A percentile compares a stretch with the other conserved stretches of the same genome.
phyloP scores from a whole-genome alignment of 2,888 invertebrate genomes.

The Antheraea assamensis region DNA sequence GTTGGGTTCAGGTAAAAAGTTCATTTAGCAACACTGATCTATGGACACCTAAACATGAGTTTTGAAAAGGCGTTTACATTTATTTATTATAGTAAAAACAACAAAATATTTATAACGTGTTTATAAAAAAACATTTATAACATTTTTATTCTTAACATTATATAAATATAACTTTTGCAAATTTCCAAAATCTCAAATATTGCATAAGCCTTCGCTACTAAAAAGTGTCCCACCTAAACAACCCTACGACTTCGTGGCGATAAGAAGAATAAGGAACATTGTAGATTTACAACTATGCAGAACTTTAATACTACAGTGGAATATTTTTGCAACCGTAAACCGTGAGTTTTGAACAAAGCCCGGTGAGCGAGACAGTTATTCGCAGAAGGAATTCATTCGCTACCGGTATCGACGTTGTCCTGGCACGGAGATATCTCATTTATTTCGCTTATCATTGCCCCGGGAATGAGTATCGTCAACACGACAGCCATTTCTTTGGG shows the following conservation, averaged over 20 bases:
- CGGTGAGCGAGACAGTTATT: conserved; percentile 36
- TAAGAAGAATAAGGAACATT: background rate
- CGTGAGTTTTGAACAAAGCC: conserved; percentile 34
- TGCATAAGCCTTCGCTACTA: background rate
- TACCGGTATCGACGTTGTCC: conserved; percentile 49
- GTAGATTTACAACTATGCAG: conserved; percentile 24
- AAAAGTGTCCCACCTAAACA: background rate
- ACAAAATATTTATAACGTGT: too few species aligned
- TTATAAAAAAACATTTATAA: too few species aligned
- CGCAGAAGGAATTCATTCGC: conserved; percentile 42
- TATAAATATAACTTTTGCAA: background rate
- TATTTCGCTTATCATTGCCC: conserved; percentile 68
- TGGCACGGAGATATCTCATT: conserved; percentile 63
- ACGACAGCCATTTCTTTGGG: conserved; percentile 56
- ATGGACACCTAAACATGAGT: too few species aligned
- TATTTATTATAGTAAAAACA: too few species aligned
- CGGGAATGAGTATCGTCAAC: conserved; percentile 61
- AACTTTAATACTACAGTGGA: conserved; percentile 27
- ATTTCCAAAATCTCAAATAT: background rate
- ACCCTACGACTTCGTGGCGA: background rate
- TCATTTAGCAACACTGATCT: too few species aligned
- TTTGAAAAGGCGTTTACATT: too few species aligned
- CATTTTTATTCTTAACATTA: background rate
- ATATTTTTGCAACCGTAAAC: conserved; percentile 34
- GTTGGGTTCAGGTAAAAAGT: too few species aligned